These are phyloP conservation scores for Cataglyphis albicans DNA, from an alignment of 2,888 invertebrate species.

Conservation along the genomic window DNA sequence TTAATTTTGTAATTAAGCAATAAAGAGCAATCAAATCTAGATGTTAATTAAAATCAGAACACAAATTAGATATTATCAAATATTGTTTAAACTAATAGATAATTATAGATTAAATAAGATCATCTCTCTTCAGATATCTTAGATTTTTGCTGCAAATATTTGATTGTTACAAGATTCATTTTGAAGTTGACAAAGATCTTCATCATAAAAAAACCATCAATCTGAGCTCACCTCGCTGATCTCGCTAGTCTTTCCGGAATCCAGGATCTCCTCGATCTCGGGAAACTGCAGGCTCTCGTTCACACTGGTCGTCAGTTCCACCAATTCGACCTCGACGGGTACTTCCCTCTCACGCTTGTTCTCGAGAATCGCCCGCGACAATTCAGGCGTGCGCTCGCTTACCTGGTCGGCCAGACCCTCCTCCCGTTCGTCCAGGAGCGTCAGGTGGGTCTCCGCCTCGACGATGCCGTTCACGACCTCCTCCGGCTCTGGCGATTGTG, in stretches of 20 bases:
- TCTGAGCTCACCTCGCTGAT: slow-evolving; percentile 76
- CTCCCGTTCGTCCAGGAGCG: slow-evolving; percentile 60
- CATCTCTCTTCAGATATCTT: neutral
- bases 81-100: neutral
- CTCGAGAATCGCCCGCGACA: slow-evolving; percentile 66
- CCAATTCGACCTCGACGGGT: slow-evolving; percentile 81
- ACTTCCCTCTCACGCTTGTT: slow-evolving; percentile 68
- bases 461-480: slow-evolving; percentile 61
- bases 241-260: slow-evolving; percentile 80
- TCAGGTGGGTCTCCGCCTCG: slow-evolving; percentile 66
- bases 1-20: slow-evolving; percentile 17
- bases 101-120: neutral
- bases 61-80: neutral
- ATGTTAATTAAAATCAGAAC: neutral
- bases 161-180: neutral
- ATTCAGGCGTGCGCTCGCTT: slow-evolving; percentile 59
- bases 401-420: slow-evolving; percentile 62
- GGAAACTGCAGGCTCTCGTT: slow-evolving; percentile 83
- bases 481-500: slow-evolving; percentile 69
- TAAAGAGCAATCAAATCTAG: neutral
- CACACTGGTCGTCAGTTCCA: slow-evolving; percentile 82
- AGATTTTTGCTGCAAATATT: neutral
- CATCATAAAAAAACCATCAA: neutral
- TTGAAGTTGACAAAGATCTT: neutral
- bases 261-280: slow-evolving; percentile 83